Evolutionary conservation across 2,113 vertebrate species (phyloP).

Genomic region (Brachypteracias leptosomus): DNA sequence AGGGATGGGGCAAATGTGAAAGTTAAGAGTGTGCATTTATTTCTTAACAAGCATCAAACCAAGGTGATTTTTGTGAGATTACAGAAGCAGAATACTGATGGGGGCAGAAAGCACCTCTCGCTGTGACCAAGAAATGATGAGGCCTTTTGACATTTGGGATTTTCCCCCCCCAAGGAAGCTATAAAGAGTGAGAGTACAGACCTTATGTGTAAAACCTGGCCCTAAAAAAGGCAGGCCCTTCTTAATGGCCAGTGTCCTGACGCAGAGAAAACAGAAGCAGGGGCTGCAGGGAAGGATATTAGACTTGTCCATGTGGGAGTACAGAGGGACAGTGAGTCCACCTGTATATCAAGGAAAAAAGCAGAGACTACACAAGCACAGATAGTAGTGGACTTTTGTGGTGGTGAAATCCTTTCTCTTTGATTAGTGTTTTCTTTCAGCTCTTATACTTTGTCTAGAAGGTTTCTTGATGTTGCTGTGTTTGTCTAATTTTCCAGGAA

Average conservation of each 20-base stretch:
- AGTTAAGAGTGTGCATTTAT: background rate
- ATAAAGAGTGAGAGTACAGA: background rate
- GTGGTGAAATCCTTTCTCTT: background rate
- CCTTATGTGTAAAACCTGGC: background rate
- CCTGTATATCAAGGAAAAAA: background rate
- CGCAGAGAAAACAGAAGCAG: background rate
- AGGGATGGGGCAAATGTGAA: background rate
- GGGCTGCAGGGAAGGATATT: background rate
- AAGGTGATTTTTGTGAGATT: background rate
- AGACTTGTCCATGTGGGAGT: accelerated
- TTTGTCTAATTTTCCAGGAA: background rate
- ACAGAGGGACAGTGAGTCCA: too few species aligned
- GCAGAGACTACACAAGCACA: background rate
- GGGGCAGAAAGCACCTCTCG: background rate
- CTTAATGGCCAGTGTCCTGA: too few species aligned
- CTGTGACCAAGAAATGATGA: background rate
- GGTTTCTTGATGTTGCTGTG: background rate
- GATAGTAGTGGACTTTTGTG: background rate
- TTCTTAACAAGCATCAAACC: background rate
- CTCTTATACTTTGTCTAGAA: background rate
- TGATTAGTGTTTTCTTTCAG: background rate
- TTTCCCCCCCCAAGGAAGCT: background rate
- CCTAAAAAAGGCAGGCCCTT: background rate
- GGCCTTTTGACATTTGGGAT: background rate
- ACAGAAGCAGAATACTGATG: background rate